Evolutionary conservation across 2,797 vertebrate genomes (phyloP).

Genomic region (Vespertilio murinus): DNA sequence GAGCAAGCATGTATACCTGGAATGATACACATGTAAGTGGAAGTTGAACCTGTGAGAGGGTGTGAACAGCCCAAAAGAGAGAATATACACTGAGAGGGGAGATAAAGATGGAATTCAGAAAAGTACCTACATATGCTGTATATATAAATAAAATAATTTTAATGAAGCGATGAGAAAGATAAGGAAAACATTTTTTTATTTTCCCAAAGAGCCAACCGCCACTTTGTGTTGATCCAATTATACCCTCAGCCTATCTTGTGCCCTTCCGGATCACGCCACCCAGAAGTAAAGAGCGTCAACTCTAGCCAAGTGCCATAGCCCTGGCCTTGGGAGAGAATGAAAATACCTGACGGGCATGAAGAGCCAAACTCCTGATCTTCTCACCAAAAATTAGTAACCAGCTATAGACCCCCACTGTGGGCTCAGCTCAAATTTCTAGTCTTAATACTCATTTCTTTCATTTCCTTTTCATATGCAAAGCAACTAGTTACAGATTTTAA

Average conservation of each 20-base stretch:
- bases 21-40: background rate
- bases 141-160: background rate
- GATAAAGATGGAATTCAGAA: background rate
- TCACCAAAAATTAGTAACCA: conserved; percentile 9
- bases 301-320: background rate
- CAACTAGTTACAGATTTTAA: conserved; percentile 61
- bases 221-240: background rate
- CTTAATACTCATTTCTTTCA: background rate
- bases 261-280: background rate
- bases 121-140: background rate
- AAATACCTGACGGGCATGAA: background rate
- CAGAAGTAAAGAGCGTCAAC: background rate
- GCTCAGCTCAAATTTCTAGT: conserved; percentile 18
- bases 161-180: background rate
- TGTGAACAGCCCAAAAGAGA: background rate
- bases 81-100: background rate
- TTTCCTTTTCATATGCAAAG: conserved; percentile 38
- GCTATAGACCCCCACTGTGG: background rate
- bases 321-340: background rate
- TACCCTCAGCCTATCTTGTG: background rate
- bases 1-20: background rate
- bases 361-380: background rate
- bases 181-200: background rate
- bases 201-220: background rate
- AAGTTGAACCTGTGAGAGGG: background rate